Conservation (phyloP, 2,113 vertebrate species). For the Pogonocichla stellata region DNA sequence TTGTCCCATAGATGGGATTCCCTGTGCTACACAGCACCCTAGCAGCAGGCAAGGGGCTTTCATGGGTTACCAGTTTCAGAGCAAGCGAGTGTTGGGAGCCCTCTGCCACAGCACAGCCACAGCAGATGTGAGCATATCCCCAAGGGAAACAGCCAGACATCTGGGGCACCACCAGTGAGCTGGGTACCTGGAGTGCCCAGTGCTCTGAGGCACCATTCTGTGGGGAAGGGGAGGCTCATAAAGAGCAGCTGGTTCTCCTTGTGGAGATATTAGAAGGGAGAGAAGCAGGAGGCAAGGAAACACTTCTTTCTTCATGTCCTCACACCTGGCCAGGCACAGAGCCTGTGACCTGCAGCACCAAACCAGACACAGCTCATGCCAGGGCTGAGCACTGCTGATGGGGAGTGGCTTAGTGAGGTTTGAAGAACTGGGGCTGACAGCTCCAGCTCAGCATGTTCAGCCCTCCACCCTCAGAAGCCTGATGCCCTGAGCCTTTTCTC, state of each 20-base stretch:
- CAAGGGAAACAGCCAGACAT: neutral
- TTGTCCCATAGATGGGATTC: neutral
- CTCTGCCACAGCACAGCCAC: neutral
- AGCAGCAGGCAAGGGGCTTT: neutral
- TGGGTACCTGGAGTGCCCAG: fast-evolving
- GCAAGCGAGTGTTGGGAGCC: neutral
- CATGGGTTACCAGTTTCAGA: neutral
- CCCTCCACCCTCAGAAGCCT: neutral
- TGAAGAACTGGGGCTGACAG: neutral
- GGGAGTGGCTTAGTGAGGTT: neutral
- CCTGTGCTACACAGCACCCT: neutral
- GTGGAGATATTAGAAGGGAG: neutral
- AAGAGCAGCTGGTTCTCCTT: neutral
- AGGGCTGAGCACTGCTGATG: neutral
- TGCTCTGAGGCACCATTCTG: fast-evolving
- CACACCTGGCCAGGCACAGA: neutral
- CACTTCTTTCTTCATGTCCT: neutral
- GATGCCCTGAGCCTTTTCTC: fast-evolving
- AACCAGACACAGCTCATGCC: neutral
- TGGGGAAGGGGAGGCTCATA: neutral
- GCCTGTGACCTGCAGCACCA: neutral
- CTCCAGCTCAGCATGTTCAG: neutral
- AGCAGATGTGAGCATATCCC: neutral
- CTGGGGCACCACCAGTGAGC: neutral
- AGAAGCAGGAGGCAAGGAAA: neutral